These are phyloP conservation scores for Uropsilus gracilis DNA, from an alignment of 2,113 vertebrate species.

Conservation along the genomic window DNA sequence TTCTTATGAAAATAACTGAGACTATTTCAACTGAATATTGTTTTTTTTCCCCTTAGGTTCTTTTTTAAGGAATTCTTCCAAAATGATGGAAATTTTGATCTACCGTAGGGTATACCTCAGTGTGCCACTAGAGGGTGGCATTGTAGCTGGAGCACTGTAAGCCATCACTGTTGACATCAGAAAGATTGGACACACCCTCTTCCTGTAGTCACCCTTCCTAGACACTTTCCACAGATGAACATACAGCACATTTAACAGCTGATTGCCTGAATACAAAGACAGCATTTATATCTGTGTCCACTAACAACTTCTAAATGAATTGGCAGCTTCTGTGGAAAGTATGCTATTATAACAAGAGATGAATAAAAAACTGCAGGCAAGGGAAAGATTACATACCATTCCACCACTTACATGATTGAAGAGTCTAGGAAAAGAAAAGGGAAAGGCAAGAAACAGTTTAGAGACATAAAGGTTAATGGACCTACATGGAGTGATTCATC, in stretches of 20 bases:
- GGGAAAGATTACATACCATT: neutral
- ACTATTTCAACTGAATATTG: neutral
- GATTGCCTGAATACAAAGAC: neutral
- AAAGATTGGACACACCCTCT: neutral
- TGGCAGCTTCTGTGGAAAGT: neutral
- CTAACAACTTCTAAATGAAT: neutral
- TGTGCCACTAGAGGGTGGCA: slow-evolving; percentile 42
- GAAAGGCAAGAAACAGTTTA: neutral
- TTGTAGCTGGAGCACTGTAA: neutral
- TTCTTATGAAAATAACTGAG: neutral
- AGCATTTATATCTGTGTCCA: neutral
- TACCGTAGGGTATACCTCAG: neutral
- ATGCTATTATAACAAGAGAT: neutral
- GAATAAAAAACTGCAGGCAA: neutral
- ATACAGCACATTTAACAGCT: neutral
- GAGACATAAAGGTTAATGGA: neutral
- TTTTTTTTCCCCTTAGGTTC: neutral
- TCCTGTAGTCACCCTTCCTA: neutral
- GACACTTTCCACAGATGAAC: neutral
- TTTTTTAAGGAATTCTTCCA: neutral
- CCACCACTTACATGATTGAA: neutral
- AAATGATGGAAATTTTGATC: neutral
- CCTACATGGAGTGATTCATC: neutral
- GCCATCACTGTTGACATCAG: neutral
- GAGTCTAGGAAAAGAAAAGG: neutral